Conservation (phyloP, 1,140 invertebrate species). For the Marisa cornuarietis region DNA sequence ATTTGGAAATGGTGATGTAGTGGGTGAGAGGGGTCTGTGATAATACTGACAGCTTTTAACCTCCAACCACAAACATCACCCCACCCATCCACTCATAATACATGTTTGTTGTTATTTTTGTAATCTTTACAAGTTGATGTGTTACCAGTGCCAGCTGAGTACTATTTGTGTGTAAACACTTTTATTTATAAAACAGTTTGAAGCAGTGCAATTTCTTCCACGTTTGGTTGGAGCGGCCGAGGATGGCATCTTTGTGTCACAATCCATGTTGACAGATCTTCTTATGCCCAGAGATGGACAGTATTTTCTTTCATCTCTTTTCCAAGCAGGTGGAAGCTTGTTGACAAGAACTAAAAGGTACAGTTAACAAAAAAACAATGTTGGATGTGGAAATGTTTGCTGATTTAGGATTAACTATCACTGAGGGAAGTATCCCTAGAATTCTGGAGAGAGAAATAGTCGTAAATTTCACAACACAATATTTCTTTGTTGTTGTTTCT, state of each 20-base stretch:
- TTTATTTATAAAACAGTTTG: too few relatives aligned
- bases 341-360: conserved; percentile 7
- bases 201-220: conserved; percentile 5
- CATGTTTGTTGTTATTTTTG: too few relatives aligned
- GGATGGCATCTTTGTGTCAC: neutral
- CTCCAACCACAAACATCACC: too few relatives aligned
- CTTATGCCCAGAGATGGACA: conserved; percentile 1
- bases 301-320: conserved; percentile 1
- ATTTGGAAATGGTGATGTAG: too few relatives aligned
- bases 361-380: neutral
- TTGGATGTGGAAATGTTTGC: neutral
- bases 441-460: neutral
- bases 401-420: neutral
- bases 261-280: neutral
- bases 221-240: conserved; percentile 6
- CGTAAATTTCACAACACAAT: neutral
- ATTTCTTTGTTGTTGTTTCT: too few relatives aligned
- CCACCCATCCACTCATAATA: too few relatives aligned
- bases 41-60: too few relatives aligned
- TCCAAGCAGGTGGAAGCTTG: neutral
- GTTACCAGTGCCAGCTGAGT: too few relatives aligned
- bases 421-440: neutral
- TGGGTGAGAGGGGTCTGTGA: too few relatives aligned
- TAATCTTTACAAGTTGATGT: too few relatives aligned
- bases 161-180: too few relatives aligned